These are phyloP conservation scores for Venturia canescens DNA, from an alignment of 1,140 invertebrate species.

Conservation along the genomic window DNA sequence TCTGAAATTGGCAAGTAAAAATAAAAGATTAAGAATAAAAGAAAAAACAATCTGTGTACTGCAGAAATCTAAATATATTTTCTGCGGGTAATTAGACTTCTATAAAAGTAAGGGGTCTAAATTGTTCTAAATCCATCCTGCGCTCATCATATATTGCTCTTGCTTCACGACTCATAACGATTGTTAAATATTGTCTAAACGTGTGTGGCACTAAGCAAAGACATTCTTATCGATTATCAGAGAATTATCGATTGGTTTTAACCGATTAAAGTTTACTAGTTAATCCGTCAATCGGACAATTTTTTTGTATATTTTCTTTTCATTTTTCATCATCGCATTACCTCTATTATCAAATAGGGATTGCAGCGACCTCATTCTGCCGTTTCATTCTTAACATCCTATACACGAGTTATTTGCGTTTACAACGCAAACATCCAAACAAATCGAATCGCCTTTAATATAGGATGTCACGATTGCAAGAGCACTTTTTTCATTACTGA, in stretches of 20 bases:
- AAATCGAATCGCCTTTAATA: slow-evolving; percentile 8
- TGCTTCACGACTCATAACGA: slow-evolving; percentile 27
- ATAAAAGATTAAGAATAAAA: not conserved
- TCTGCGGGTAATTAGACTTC: slow-evolving; percentile 18
- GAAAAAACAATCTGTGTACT: not conserved
- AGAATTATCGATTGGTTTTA: not conserved
- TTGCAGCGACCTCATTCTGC: too few species aligned
- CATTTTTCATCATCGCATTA: not conserved
- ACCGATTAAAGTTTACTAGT: not conserved
- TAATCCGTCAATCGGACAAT: not conserved
- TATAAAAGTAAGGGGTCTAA: slow-evolving; percentile 31
- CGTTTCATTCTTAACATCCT: not conserved
- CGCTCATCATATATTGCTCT: slow-evolving; percentile 39
- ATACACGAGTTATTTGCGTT: slow-evolving; percentile 5
- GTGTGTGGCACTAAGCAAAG: slow-evolving; percentile 23
- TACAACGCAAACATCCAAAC: not conserved
- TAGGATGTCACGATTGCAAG: slow-evolving; percentile 31
- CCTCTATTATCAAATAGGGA: not conserved
- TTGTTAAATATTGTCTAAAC: slow-evolving; percentile 46
- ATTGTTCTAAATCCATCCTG: slow-evolving; percentile 36
- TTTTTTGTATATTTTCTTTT: not conserved
- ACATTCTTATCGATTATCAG: slow-evolving; percentile 14
- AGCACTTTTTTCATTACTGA: slow-evolving; percentile 34
- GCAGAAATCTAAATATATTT: slow-evolving; percentile 40
- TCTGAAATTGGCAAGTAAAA: not conserved